These are phyloP conservation scores for Notamacropus eugenii DNA, from an alignment of 2,797 vertebrate species.

Conservation along the genomic window DNA sequence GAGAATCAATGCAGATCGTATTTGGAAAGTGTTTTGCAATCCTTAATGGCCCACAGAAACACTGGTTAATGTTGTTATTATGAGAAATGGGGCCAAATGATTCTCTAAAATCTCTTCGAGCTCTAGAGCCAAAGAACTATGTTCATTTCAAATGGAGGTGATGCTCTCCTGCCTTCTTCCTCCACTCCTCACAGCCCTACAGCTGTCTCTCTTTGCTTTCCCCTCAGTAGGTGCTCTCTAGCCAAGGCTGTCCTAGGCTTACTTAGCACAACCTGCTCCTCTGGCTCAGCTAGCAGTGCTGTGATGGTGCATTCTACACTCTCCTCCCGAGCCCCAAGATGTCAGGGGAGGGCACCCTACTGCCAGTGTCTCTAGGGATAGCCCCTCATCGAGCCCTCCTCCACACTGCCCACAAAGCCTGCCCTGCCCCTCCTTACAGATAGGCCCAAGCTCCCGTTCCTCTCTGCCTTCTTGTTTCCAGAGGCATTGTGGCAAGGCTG, in stretches of 20 bases:
- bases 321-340: neutral
- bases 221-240: neutral
- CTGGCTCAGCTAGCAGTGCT: neutral
- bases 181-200: too few relatives aligned
- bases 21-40: neutral
- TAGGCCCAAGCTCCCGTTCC: slow-evolving; percentile 52
- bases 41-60: neutral
- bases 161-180: neutral
- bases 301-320: neutral
- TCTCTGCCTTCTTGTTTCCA: slow-evolving; percentile 74
- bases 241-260: neutral
- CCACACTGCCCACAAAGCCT: accelerated
- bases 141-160: neutral
- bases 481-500: slow-evolving; percentile 79
- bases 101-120: neutral
- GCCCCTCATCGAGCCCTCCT: accelerated
- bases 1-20: neutral
- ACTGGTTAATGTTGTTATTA: neutral
- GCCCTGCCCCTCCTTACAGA: slow-evolving; percentile 60
- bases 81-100: neutral
- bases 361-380: neutral
- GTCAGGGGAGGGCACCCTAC: neutral
- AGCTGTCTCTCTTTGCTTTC: neutral
- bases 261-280: neutral
- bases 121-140: neutral